Evolutionary conservation across 2,113 vertebrate genomes (phyloP), one percentile per base, ranked within the genome.

Genomic region (Lucifuga dentata): DNA sequence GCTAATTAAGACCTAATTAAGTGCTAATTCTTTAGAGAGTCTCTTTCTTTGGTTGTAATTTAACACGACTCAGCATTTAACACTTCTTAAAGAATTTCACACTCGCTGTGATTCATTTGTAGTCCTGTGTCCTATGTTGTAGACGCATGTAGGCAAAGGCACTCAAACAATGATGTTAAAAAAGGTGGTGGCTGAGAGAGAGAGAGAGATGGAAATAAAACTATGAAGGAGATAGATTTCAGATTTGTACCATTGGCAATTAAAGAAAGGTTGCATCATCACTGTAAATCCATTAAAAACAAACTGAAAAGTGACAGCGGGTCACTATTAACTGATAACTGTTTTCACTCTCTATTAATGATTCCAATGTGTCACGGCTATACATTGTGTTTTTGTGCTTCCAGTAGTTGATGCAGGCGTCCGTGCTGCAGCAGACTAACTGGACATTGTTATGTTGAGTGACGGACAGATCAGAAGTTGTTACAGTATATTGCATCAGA

Each of bases 1-100:
- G 97, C 95, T 97, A 99, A 99, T 99, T 98, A 98, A 96, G 94
- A 95, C 95, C 94, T 96, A 98, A 99, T 99, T 98, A 99, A 97
- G 95, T 94, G 94, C 94, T 95, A 95, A 98, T 98, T 97, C 96
- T 98, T 96, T 91, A 91, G 97, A 98, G 97, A 94, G 85, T 85
- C 81, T 87, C 94, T 95, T 98, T 97, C 95, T 97, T 96, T 92
- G 93, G 94, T 93, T 94, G 92, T 95, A 95, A 95, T 96, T 97
- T 97, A 93, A 94, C 95, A 94, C 93, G 93, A 95, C 94, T 96
- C 93, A 88, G 93, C 95, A 94, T 94, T 93, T 94, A 95, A 93
- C 92, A 94, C 91, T 93, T 94, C 89, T 93, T 94, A 94, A 95
- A 95, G 93, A 95, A 93, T 93, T 93, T 94, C 83, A 77, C 50